A percentile compares a stretch with the other conserved stretches of the same genome.
Conservation (phyloP, 1,140 invertebrate species). For the Notospermus geniculatus region DNA sequence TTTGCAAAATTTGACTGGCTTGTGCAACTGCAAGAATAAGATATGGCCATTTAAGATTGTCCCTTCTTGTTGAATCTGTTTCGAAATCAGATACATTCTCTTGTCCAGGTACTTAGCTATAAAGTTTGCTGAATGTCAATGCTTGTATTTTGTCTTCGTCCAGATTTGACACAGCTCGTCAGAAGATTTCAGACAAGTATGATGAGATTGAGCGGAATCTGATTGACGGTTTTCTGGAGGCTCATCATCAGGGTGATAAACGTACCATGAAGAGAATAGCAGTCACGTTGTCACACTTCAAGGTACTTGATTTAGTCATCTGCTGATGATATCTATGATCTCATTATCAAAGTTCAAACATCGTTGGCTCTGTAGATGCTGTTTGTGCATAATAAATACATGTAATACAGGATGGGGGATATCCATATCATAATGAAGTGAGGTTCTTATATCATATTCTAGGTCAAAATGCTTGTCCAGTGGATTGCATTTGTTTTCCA, state of each 20-base stretch:
- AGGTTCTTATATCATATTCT: no score
- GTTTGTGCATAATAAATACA: no score
- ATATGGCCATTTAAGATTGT: no score
- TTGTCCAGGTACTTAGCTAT: slow-evolving; percentile 8
- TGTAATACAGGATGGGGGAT: no score
- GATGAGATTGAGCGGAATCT: slow-evolving; percentile 89
- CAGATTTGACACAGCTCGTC: slow-evolving; percentile 83
- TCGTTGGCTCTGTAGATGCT: no score
- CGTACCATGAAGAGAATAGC: slow-evolving; percentile 91
- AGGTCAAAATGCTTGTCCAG: no score
- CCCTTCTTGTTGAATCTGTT: no score
- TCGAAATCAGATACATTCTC: no score
- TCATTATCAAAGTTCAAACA: slow-evolving; percentile 6
- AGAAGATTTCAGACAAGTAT: slow-evolving; percentile 88
- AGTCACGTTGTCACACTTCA: slow-evolving; percentile 88
- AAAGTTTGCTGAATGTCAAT: not conserved
- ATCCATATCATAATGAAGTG: no score
- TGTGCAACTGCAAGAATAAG: no score
- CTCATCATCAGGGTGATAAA: slow-evolving; percentile 78
- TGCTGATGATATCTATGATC: not conserved
- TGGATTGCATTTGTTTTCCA: slow-evolving; percentile 17
- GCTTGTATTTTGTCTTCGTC: slow-evolving; percentile 24
- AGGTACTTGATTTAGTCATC: slow-evolving; percentile 55
- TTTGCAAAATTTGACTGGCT: no score
- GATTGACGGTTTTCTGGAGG: slow-evolving; percentile 92